phyloP scores from a whole-genome alignment of 2,113 vertebrate genomes.

The Alligator sinensis region DNA sequence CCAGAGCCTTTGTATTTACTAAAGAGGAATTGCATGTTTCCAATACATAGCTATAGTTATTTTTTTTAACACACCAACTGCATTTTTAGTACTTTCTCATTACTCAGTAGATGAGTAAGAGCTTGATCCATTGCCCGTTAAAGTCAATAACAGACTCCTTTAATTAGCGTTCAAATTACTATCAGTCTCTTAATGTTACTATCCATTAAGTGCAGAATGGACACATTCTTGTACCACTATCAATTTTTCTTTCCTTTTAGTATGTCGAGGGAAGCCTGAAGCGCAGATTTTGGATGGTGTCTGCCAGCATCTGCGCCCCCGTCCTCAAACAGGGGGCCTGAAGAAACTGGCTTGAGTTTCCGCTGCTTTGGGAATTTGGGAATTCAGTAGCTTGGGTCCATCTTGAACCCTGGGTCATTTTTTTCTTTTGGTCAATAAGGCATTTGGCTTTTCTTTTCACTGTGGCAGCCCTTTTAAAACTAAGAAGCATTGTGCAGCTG shows the following conservation, averaged over 20 bases:
- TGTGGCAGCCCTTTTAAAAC: background rate
- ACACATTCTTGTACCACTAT: background rate
- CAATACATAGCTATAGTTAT: background rate
- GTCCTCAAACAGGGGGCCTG: too few relatives aligned
- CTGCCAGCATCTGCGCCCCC: too few relatives aligned
- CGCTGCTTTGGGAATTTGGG: background rate
- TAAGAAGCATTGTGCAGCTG: background rate
- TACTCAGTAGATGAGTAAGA: conserved; percentile 4
- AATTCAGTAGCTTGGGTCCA: background rate
- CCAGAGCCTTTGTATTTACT: background rate
- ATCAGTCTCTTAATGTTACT: conserved; percentile 35
- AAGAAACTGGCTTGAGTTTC: background rate
- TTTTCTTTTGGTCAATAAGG: background rate
- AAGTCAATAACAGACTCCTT: conserved; percentile 52
- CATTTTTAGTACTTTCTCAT: conserved; percentile 7
- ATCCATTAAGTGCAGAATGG: background rate
- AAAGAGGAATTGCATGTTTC: conserved; percentile 16
- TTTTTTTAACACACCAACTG: conserved; percentile 1
- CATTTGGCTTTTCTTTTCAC: background rate
- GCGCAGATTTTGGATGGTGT: background rate
- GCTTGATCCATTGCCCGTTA: conserved; percentile 15
- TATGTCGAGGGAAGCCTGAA: fast-evolving
- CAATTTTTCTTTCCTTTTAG: background rate
- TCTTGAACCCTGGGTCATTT: background rate
- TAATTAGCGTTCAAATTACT: conserved; percentile 26